These are phyloP conservation scores for Morone saxatilis DNA, from an alignment of 2,113 vertebrate species.

Conservation along the genomic window DNA sequence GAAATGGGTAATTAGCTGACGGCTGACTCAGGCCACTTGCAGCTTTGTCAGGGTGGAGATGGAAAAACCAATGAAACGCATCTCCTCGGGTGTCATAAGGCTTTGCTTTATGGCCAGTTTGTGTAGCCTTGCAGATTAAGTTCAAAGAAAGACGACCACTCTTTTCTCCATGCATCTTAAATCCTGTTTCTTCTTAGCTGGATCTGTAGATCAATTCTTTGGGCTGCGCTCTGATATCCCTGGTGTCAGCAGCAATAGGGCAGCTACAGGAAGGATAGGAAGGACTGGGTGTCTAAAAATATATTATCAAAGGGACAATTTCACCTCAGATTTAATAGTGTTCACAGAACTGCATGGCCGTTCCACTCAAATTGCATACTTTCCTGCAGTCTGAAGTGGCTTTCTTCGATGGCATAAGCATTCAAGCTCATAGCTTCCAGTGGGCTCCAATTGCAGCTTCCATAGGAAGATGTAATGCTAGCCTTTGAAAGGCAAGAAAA, in stretches of 20 bases:
- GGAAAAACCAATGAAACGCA: slow-evolving; percentile 78
- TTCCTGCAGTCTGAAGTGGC: slow-evolving; percentile 49
- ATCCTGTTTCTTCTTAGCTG: slow-evolving; percentile 79
- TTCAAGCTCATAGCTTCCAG: slow-evolving; percentile 34
- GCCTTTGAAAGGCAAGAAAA: slow-evolving; percentile 62
- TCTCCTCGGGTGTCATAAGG: slow-evolving; percentile 81
- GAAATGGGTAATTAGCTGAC: slow-evolving; percentile 78
- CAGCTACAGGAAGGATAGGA: slow-evolving; percentile 58
- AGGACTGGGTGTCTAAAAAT: slow-evolving; percentile 65
- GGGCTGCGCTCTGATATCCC: slow-evolving; percentile 62
- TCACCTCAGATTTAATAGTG: slow-evolving; percentile 56
- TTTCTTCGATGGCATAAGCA: slow-evolving; percentile 31
- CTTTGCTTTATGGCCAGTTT: slow-evolving; percentile 82
- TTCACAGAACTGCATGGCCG: slow-evolving; percentile 47
- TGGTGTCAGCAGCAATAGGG: slow-evolving; percentile 74
- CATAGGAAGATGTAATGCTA: slow-evolving; percentile 35
- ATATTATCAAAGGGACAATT: slow-evolving; percentile 71
- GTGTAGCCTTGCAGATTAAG: slow-evolving; percentile 84
- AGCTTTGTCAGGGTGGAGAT: slow-evolving; percentile 76
- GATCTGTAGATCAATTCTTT: slow-evolving; percentile 78
- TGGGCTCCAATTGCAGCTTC: slow-evolving; percentile 24
- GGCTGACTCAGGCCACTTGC: slow-evolving; percentile 80
- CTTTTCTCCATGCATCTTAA: slow-evolving; percentile 78
- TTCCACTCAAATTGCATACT: slow-evolving; percentile 50
- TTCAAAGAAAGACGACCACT: slow-evolving; percentile 79